Evolutionary conservation across 2,888 invertebrate species (phyloP), one percentile per base, ranked within the genome.

Genomic region (Meloe dianella): DNA sequence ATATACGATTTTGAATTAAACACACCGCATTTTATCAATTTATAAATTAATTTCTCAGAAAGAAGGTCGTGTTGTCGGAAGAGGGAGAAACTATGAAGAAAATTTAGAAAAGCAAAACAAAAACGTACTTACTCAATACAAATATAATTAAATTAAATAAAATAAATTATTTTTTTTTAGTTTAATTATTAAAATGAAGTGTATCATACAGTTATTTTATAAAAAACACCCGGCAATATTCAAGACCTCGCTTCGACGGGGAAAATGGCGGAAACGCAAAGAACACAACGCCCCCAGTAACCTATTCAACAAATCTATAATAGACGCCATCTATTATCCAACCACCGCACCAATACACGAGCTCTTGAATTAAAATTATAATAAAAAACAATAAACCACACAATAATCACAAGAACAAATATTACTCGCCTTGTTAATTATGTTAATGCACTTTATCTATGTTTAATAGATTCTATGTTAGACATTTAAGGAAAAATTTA

Each of bases 81-180:
- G 41, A 41, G n/a, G 41, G 35, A 35, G 12, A 35, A 35, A 35
- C 35, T 35, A 35, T 35, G 12, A 35, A 12, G 35, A 12, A 35
- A 35, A 35, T 35, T 35, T 41, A 41, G n/a, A 41, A 41, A 41
- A 17, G 41, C 1, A 17, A 8, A 41, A 41, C n/a, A 41, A n/a
- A 41, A n/a, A 41, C 41, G 41, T 41, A 41, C 41, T 41, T 41
- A 41, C 41, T 41, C 41, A 41, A 12, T 41, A 41, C 41, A 41
- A 41, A n/a, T n/a, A 41, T 41, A 41, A 41, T 41, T 41, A 41
- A 41, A 41, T 41, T n/a, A 41, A 41, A 41, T n/a, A 41, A 41
- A 41, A 41, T 41, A 41, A 41, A 41, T 41, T 41, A 41, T 41
- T 41, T n/a, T 41, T 41, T n/a, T 41, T 41, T 17, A 17, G 17